Evolutionary conservation across 2,113 vertebrate genomes (phyloP), one percentile per base, ranked within the genome.

Genomic region (Saguinus midas): DNA sequence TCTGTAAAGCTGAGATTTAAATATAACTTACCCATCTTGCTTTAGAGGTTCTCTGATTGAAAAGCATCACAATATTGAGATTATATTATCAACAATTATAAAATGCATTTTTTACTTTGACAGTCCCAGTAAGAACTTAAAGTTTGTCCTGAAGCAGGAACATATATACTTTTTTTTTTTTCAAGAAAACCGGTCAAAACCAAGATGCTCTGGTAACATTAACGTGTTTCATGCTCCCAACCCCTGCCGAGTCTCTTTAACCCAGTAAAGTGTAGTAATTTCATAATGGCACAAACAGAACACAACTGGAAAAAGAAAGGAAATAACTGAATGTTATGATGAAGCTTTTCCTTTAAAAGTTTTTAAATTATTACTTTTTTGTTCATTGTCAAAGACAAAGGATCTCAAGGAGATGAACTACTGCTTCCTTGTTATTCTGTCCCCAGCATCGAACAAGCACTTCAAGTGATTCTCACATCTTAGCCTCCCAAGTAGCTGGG

Each of bases 141-240:
- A 55, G 58, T 78, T 90, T 86, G 12, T 68, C 23, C 37, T 79
- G 57, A 95, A 75, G 25, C 58, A 86, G 3, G 5, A 87, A 87
- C 91, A 64, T 43, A 50, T 14, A 57, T 66, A 40, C 37, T 91
- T 91, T 13, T 40, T 85, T 91, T 91, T 13, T 40, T 85, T 91
- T 85, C 94, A 96, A 58, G 78, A 93, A 95, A 95, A n/a, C 29
- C 73, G 52, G 37, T 64, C 81, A 73, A 79, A 95, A 23, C 52
- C 37, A 75, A 58, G 43, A 35, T 37, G 17, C 25, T 80, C 48
- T 72, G 27, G 35, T 80, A 76, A 35, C 37, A 61, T n/a, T 23
- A 32, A 64, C 3, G 25, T 66, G 21, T 43, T 91, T 86, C 10
- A 86, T 3, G 79, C 52, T 90, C 25, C 57, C 48, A 79, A 82